Conservation (phyloP, 2,888 invertebrate species). For the Gisinianus flammeolus region DNA sequence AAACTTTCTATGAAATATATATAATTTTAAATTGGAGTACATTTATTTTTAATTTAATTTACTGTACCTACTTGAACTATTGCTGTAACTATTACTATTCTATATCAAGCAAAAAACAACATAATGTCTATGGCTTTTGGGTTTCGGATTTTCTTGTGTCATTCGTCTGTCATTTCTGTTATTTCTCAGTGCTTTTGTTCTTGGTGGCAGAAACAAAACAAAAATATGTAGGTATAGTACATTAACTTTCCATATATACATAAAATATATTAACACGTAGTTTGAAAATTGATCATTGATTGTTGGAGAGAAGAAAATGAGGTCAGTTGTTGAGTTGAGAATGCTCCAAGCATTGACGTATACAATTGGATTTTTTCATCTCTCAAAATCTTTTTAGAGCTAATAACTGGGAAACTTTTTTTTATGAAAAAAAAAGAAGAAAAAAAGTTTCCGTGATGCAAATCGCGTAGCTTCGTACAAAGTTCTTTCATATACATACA, state of each 20-base stretch:
- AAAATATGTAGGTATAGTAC: too few species aligned
- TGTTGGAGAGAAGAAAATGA: too few species aligned
- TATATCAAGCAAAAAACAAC: neutral
- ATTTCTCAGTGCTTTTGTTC: neutral
- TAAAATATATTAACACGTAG: neutral
- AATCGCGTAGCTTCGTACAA: too few species aligned
- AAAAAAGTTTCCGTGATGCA: too few species aligned
- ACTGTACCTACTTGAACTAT: neutral
- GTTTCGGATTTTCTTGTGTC: conserved; percentile 17
- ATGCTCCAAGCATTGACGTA: too few species aligned
- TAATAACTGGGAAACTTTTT: too few species aligned
- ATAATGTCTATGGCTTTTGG: conserved; percentile 6
- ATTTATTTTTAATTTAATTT: neutral
- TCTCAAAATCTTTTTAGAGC: too few species aligned
- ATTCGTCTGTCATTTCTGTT: conserved; percentile 6
- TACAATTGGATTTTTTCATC: too few species aligned
- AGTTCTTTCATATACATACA: too few species aligned
- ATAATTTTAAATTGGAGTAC: neutral
- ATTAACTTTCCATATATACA: neutral
- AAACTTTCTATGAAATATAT: too few species aligned
- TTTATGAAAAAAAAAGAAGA: too few species aligned
- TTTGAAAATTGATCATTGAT: neutral
- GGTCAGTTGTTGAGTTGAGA: too few species aligned
- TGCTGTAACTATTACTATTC: neutral
- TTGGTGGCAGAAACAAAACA: neutral